phyloP scores from a whole-genome alignment of 1,140 invertebrate genomes.

The Euschistus heros region DNA sequence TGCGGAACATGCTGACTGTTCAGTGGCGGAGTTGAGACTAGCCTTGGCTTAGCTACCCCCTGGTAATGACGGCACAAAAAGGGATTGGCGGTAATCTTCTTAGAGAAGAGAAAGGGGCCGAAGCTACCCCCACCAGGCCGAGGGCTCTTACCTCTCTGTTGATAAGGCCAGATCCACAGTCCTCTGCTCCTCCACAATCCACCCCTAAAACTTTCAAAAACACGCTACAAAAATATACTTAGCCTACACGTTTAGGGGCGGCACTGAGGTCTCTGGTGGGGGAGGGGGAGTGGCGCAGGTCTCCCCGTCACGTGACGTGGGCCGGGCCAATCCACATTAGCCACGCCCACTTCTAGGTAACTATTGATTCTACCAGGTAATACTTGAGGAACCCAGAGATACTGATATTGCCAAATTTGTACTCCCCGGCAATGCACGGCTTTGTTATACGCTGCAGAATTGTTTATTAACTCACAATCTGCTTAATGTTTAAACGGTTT shows the following conservation, averaged over 20 bases:
- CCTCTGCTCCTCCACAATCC: slow-evolving; percentile 5
- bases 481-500: no score
- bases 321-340: background rate
- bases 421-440: background rate
- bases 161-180: background rate
- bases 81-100: slow-evolving; percentile 13
- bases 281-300: background rate
- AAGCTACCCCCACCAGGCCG: background rate
- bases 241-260: slow-evolving; percentile 5
- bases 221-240: slow-evolving; percentile 17
- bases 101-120: background rate
- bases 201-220: slow-evolving; percentile 16
- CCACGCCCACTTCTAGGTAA: background rate
- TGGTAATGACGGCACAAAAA: slow-evolving; percentile 14
- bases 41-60: background rate
- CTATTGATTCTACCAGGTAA: slow-evolving; percentile 6
- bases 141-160: background rate
- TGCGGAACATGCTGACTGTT: no score
- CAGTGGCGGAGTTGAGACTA: no score
- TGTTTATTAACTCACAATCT: slow-evolving; percentile 2
- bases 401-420: slow-evolving; percentile 3
- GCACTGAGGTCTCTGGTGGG: slow-evolving; percentile 3
- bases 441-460: background rate
- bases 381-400: background rate
- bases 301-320: background rate